These are phyloP conservation scores for Melipona beecheii DNA, from an alignment of 2,888 invertebrate genomes.

Conservation along the genomic window DNA sequence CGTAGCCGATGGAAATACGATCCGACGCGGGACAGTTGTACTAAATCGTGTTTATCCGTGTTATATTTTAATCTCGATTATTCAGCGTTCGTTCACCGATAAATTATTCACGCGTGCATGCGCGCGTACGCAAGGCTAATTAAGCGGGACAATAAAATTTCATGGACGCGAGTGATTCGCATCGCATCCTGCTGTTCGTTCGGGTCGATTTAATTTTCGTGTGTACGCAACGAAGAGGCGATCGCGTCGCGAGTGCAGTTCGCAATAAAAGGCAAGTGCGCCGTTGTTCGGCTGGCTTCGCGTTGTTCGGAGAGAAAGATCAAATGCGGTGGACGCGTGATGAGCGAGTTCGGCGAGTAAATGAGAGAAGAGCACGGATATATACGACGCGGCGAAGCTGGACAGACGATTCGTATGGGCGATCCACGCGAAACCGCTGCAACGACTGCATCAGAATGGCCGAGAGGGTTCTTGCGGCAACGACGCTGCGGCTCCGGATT, in stretches of 20 bases:
- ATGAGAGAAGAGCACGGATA: slow-evolving; percentile 27
- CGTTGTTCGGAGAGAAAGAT: slow-evolving; percentile 20
- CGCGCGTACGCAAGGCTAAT: slow-evolving; percentile 24
- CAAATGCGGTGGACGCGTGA: slow-evolving; percentile 34
- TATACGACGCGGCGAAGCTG: neutral
- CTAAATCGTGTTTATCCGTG: slow-evolving; percentile 25
- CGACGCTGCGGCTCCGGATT: slow-evolving; percentile 63
- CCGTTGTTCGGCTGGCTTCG: neutral
- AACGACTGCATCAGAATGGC: slow-evolving; percentile 49
- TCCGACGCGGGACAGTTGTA: neutral
- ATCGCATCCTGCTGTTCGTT: slow-evolving; percentile 12
- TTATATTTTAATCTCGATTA: slow-evolving; percentile 23
- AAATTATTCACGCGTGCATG: slow-evolving; percentile 23
- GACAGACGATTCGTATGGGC: neutral
- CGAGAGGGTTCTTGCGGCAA: slow-evolving; percentile 31
- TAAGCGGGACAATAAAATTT: slow-evolving; percentile 21
- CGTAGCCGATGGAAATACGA: slow-evolving; percentile 5
- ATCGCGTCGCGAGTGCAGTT: neutral
- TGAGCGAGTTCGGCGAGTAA: slow-evolving; percentile 35
- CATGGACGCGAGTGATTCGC: slow-evolving; percentile 1
- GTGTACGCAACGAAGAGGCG: neutral
- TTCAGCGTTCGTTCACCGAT: neutral
- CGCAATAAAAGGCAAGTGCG: slow-evolving; percentile 51
- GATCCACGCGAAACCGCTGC: slow-evolving; percentile 52
- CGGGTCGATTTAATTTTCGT: slow-evolving; percentile 47